phyloP scores from a whole-genome alignment of 2,113 vertebrate species.

The Piprites chloris region DNA sequence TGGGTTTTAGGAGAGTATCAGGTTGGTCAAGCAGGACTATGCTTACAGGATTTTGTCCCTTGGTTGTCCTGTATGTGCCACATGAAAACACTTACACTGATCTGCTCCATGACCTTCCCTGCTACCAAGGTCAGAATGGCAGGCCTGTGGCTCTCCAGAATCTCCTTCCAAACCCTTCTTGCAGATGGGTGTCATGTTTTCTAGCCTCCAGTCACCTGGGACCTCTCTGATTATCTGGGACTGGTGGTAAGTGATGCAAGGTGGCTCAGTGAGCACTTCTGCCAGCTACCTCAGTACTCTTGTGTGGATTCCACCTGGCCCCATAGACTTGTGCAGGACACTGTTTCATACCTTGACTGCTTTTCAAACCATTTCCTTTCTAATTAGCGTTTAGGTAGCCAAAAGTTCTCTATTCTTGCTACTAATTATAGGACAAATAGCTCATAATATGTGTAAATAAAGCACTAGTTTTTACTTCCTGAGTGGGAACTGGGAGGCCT shows the following conservation, averaged over 20 bases:
- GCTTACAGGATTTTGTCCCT: background rate
- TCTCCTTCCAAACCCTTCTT: background rate
- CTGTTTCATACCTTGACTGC: background rate
- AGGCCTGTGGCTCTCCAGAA: background rate
- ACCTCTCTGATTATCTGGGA: background rate
- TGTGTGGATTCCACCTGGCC: background rate
- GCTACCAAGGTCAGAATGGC: background rate
- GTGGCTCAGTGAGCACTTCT: background rate
- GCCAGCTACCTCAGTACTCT: background rate
- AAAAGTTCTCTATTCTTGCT: background rate
- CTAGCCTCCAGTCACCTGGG: background rate
- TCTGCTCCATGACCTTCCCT: background rate
- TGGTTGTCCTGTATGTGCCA: background rate
- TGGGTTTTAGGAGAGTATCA: background rate
- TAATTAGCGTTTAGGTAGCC: background rate
- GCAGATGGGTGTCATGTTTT: accelerated
- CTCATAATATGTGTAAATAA: background rate
- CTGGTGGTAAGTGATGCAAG: background rate
- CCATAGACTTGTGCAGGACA: background rate
- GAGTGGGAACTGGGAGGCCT: background rate
- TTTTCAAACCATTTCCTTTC: background rate
- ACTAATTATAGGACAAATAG: background rate
- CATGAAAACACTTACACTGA: background rate
- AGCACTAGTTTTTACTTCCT: background rate
- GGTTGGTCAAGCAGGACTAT: background rate